phyloP scores from a whole-genome alignment of 2,113 vertebrate genomes.

The Nicator chloris region DNA sequence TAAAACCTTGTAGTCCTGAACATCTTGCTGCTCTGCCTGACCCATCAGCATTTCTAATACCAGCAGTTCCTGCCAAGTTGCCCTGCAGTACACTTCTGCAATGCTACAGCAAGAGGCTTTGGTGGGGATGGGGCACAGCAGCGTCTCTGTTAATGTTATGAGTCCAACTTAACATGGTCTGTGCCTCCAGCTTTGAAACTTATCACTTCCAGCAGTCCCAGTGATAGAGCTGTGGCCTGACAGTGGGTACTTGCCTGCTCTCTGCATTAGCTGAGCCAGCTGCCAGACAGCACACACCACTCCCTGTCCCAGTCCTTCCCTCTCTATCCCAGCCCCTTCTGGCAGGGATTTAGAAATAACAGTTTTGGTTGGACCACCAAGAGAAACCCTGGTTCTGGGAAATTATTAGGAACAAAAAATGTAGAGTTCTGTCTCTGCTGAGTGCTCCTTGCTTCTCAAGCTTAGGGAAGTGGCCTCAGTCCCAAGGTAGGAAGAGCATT shows the following conservation, averaged over 20 bases:
- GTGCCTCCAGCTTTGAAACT: not conserved
- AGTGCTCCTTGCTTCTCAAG: not conserved
- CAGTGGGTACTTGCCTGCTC: not conserved
- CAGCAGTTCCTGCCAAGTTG: not conserved
- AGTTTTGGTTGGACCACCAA: not conserved
- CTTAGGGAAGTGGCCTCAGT: not conserved
- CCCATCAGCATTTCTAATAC: not conserved
- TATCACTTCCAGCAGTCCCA: not conserved
- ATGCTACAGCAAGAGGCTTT: not conserved
- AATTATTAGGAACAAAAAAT: not conserved
- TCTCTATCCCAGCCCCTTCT: not conserved
- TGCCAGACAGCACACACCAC: not conserved
- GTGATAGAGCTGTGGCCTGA: not conserved
- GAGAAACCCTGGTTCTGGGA: not conserved
- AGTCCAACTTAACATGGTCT: not conserved
- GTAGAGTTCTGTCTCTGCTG: not conserved
- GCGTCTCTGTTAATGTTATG: not conserved
- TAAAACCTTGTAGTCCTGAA: slow-evolving; percentile 1
- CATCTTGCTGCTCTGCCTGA: not conserved
- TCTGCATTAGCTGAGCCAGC: not conserved
- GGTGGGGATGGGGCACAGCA: not conserved
- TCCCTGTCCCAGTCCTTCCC: not conserved
- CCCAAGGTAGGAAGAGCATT: not conserved
- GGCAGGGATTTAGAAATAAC: not conserved
- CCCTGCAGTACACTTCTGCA: not conserved